A percentile compares a stretch with the other conserved stretches of the same genome.
Conservation (phyloP, 2,113 vertebrate genomes). For the Picathartes gymnocephalus region DNA sequence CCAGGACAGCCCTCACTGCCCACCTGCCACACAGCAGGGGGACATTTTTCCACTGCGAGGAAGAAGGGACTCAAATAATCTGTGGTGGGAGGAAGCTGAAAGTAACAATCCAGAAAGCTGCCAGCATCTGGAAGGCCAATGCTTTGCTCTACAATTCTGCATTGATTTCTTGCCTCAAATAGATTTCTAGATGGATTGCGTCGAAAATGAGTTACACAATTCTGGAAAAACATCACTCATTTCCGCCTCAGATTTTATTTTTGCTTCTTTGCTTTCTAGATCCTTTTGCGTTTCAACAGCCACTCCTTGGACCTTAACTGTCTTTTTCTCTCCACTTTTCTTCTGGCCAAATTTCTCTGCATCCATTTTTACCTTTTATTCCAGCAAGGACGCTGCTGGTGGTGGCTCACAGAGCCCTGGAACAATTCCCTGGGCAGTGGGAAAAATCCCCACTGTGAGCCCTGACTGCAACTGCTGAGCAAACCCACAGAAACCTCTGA, state of each 20-base stretch:
- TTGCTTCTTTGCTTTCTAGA: slow-evolving; percentile 15
- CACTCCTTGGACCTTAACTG: background rate
- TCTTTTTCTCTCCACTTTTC: background rate
- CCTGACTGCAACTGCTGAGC: background rate
- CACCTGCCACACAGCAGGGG: background rate
- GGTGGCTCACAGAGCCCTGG: background rate
- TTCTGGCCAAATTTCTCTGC: background rate
- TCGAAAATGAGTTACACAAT: slow-evolving; percentile 24
- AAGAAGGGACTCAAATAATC: background rate
- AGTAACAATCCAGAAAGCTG: slow-evolving; percentile 13
- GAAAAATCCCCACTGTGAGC: background rate
- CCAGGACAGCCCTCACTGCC: background rate
- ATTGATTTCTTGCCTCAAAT: slow-evolving; percentile 48
- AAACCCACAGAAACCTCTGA: background rate
- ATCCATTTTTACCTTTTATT: background rate
- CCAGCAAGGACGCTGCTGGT: background rate
- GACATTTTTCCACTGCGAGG: background rate
- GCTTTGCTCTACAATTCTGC: slow-evolving; percentile 1
- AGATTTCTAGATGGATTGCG: slow-evolving; percentile 42
- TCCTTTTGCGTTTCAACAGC: background rate
- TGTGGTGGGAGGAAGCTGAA: background rate
- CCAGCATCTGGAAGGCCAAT: slow-evolving; percentile 26
- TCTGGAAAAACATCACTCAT: background rate
- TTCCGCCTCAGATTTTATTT: slow-evolving; percentile 25
- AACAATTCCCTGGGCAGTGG: background rate